Base-by-base conservation (phyloP, 1,140 invertebrate species). In the Hyphantria cunea region DNA sequence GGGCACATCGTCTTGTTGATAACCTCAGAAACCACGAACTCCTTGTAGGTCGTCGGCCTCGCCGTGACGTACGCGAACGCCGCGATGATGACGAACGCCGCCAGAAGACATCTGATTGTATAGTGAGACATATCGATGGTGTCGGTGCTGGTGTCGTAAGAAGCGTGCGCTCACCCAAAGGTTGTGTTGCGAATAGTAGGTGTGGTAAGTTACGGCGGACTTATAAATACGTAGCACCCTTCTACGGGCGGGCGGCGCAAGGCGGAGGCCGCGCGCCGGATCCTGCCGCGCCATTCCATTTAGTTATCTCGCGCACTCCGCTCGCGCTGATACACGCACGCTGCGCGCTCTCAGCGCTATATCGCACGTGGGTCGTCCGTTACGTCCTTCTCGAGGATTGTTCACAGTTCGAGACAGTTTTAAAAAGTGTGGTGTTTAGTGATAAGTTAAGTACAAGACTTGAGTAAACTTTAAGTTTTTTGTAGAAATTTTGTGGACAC, bases 1-100 rank as follows among this genome's bases (percentile, higher is more conserved):
- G 86, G 84, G 70, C 86, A 89, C 49, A 85, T 72, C 8, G 86
- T 84, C 25, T 68, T 73, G 69, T 84, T 86, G 25, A 78, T 49
- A 8, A 74, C 79, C 6, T 72, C 66, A 5, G 45, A 44, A 12
- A 89, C 60, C 45, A 82, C 68, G 44, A 82, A 51, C 55, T 41
- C 45, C 33, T 32, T 47, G 13, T 64, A 64, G 47, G 62, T 55
- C 12, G 60, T 32, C 11, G 52, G 41, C 17, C 64, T 49, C 62
- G 54, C 44, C n/a, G 54, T 55, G 49, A 56, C 51, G 11, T 58
- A 48, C 14, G 64, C 45, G 25, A 39, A 41, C 50, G 65, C 59
- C 34, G 31, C 53, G 25, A 54, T n/a, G 44, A 64, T n/a, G n/a
- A 50, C 63, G 10, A 62, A 33, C 25, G 52, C 41, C 45, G 42